Evolutionary conservation across 2,888 invertebrate genomes (phyloP).

Genomic region (Polymixis flavicincta): DNA sequence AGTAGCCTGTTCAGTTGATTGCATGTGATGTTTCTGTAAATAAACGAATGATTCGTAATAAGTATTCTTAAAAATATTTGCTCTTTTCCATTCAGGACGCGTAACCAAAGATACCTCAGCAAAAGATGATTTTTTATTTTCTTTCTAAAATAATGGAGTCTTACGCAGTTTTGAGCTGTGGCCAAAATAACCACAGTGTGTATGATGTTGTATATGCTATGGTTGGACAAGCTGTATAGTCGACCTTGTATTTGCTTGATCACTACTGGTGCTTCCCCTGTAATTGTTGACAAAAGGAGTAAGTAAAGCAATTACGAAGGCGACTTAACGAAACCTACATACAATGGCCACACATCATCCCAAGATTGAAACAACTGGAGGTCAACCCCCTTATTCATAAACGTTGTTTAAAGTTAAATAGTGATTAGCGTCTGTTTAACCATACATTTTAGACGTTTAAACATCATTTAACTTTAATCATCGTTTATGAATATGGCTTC

Average conservation of each 20-base stretch:
- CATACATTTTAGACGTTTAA: too few species aligned
- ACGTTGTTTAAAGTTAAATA: too few species aligned
- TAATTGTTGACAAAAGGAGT: not conserved
- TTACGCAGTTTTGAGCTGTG: not conserved
- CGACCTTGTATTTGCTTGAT: not conserved
- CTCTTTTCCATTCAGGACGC: not conserved
- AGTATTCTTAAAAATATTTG: not conserved
- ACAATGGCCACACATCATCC: not conserved
- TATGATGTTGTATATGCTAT: not conserved
- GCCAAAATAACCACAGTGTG: not conserved
- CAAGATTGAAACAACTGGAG: not conserved
- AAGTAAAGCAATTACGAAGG: not conserved
- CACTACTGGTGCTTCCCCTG: not conserved
- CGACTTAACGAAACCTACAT: not conserved
- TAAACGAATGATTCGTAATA: not conserved
- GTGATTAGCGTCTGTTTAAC: too few species aligned
- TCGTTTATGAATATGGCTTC: too few species aligned
- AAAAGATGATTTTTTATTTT: not conserved
- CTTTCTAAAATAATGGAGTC: not conserved
- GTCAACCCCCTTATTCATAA: too few species aligned
- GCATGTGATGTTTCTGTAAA: conserved; percentile 83
- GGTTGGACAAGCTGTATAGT: not conserved
- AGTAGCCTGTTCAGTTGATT: conserved; percentile 88
- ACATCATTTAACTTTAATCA: too few species aligned
- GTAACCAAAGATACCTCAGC: not conserved